Conservation (phyloP, 2,113 vertebrate genomes). For the Haliaeetus leucogaster region DNA sequence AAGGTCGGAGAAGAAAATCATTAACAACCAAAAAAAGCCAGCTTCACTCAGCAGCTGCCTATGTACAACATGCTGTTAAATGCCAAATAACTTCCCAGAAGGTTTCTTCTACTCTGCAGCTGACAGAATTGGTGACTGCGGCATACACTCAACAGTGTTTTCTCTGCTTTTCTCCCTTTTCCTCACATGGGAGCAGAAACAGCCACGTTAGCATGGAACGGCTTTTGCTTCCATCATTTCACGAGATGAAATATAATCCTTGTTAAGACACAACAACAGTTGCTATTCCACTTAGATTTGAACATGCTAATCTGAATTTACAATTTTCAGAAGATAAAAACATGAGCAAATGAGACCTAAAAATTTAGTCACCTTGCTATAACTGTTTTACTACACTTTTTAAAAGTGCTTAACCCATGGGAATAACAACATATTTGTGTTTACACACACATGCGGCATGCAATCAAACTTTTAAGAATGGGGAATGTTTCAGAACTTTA, state of each 20-base stretch:
- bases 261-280: not conserved
- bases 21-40: slow-evolving; percentile 55
- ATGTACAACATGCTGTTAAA: slow-evolving; percentile 61
- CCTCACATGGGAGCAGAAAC: not conserved
- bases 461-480: not conserved
- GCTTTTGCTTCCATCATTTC: not conserved
- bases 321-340: not conserved
- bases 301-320: not conserved
- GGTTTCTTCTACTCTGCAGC: slow-evolving; percentile 19
- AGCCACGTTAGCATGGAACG: not conserved
- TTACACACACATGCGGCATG: not conserved
- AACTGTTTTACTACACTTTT: not conserved
- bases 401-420: not conserved
- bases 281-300: not conserved
- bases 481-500: not conserved
- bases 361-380: not conserved
- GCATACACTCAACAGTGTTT: not conserved
- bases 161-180: slow-evolving; percentile 7
- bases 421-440: not conserved
- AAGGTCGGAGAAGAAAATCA: slow-evolving; percentile 68
- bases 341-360: not conserved
- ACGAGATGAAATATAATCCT: not conserved
- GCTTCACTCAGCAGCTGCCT: slow-evolving; percentile 31
- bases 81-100: slow-evolving; percentile 69
- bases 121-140: not conserved